phyloP scores from a whole-genome alignment of 2,113 vertebrate species.

The Mormyrus lacerda region DNA sequence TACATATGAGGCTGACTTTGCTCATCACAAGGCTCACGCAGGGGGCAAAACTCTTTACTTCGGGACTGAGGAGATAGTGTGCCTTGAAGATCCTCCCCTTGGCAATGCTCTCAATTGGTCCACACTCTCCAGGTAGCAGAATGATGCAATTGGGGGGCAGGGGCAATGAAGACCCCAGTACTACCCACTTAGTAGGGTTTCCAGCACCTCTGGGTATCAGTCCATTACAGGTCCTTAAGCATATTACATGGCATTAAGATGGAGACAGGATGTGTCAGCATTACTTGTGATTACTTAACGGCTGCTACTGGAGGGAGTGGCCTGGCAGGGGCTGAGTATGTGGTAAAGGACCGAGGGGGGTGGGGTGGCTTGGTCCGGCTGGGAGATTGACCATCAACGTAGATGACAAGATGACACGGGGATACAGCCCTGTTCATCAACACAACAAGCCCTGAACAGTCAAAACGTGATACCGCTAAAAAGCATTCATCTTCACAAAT shows the following conservation, averaged over 20 bases:
- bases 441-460: background rate
- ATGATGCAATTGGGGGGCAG: background rate
- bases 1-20: background rate
- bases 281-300: conserved; percentile 8
- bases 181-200: background rate
- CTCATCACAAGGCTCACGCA: background rate
- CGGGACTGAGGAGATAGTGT: background rate
- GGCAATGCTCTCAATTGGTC: background rate
- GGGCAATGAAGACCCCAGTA: background rate
- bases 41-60: background rate
- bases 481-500: background rate
- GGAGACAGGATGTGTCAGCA: background rate
- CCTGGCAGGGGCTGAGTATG: background rate
- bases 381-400: background rate
- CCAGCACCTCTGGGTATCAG: background rate
- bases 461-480: background rate
- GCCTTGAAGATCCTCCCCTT: background rate
- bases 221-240: conserved; percentile 7
- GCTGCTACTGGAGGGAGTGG: background rate
- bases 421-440: background rate
- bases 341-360: background rate
- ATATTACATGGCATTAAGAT: conserved; percentile 13
- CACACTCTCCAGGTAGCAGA: background rate
- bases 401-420: background rate
- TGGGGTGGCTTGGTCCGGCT: background rate